Conservation (phyloP, 2,797 vertebrate species). For the Glossophaga mutica region DNA sequence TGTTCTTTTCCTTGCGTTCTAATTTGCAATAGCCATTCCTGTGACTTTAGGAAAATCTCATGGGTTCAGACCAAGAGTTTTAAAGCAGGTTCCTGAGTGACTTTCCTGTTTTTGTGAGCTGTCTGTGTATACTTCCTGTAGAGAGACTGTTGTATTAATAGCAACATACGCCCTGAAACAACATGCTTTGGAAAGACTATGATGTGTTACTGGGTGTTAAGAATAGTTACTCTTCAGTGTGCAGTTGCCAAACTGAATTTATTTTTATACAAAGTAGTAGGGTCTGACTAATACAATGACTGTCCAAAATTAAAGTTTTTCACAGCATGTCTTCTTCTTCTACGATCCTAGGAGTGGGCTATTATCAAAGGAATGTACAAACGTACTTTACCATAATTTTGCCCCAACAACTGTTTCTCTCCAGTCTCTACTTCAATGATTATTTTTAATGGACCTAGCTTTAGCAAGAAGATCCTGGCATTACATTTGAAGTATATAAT, state of each 20-base stretch:
- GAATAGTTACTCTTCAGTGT: conserved; percentile 32
- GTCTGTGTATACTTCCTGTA: conserved; percentile 57
- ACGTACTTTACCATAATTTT: background rate
- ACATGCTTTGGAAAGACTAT: conserved; percentile 42
- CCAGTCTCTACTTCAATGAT: background rate
- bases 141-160: conserved; percentile 57
- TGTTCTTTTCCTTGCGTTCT: conserved; percentile 21
- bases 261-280: conserved; percentile 53
- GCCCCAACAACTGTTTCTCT: background rate
- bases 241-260: conserved; percentile 36
- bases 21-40: conserved; percentile 32
- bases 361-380: background rate
- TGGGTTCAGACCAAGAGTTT: conserved; percentile 45
- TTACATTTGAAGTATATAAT: conserved; percentile 28
- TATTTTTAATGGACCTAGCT: conserved; percentile 3
- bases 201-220: conserved; percentile 54
- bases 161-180: conserved; percentile 53
- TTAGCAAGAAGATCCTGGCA: background rate
- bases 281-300: conserved; percentile 22
- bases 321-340: background rate
- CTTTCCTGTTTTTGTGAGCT: conserved; percentile 71
- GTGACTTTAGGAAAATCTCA: background rate
- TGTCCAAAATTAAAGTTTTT: conserved; percentile 9
- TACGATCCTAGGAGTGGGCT: background rate
- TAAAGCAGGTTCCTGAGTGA: conserved; percentile 60